Evolutionary conservation across 2,113 vertebrate species (phyloP).

Genomic region (Miniopterus natalensis): DNA sequence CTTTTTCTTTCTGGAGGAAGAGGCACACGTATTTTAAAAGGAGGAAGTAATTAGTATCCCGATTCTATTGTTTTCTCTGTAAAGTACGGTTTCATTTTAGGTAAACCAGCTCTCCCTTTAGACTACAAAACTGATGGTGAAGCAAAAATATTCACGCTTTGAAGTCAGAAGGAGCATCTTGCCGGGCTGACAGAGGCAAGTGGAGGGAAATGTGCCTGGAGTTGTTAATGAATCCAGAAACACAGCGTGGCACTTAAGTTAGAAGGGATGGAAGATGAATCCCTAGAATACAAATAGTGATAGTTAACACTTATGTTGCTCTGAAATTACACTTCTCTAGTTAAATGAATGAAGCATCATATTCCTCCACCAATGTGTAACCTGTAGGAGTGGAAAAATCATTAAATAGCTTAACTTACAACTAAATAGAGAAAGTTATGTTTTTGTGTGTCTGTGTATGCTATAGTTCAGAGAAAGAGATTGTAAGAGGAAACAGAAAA

Average conservation of each 20-base stretch:
- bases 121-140: constrained; percentile 69
- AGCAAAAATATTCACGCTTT: constrained; percentile 71
- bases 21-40: constrained; percentile 62
- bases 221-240: constrained; percentile 26
- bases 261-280: constrained; percentile 31
- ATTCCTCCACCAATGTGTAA: constrained; percentile 7
- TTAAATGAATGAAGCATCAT: not conserved
- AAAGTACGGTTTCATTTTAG: constrained; percentile 63
- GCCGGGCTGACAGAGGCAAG: constrained; percentile 51
- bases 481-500: not conserved
- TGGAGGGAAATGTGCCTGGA: constrained; percentile 7
- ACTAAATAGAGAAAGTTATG: not conserved
- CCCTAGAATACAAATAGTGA: constrained; percentile 60
- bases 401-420: not conserved
- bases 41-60: constrained; percentile 21
- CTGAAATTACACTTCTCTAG: constrained; percentile 27
- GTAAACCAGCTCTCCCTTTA: constrained; percentile 46
- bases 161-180: constrained; percentile 73
- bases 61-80: constrained; percentile 48
- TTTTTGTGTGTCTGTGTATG: not conserved
- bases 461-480: not conserved
- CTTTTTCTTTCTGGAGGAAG: constrained; percentile 29
- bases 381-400: not conserved
- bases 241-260: constrained; percentile 52
- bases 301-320: constrained; percentile 41